A percentile compares a stretch with the other conserved stretches of the same genome.
These are phyloP conservation scores for Arizona elegans DNA, from an alignment of 2,113 vertebrate species.

Conservation along the genomic window DNA sequence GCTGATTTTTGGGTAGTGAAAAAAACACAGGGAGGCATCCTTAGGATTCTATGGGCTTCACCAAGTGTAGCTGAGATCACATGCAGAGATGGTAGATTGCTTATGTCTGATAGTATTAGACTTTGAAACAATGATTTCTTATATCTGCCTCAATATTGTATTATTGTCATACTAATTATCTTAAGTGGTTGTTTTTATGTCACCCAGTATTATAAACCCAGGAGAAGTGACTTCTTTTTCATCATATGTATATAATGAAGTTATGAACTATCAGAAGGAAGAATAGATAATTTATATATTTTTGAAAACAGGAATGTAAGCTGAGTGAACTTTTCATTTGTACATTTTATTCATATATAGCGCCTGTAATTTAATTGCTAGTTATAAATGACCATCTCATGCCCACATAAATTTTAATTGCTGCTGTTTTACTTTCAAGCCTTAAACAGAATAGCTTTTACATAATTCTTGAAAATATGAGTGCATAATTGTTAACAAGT, in stretches of 20 bases:
- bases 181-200: constrained; percentile 16
- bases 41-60: not conserved
- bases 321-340: not conserved
- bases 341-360: not conserved
- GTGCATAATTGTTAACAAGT: not conserved
- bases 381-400: not conserved
- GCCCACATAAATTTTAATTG: not conserved
- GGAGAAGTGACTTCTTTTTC: constrained; percentile 1
- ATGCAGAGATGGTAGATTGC: not conserved
- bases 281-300: not conserved
- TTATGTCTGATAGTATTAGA: not conserved
- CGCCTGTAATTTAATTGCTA: not conserved
- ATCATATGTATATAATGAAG: not conserved
- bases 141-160: not conserved
- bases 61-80: not conserved
- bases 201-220: constrained; percentile 9
- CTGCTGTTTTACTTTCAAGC: not conserved
- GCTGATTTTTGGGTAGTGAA: not conserved
- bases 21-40: not conserved
- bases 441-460: not conserved
- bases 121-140: constrained; percentile 41
- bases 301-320: not conserved
- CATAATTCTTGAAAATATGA: not conserved
- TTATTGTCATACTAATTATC: constrained; percentile 21
- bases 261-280: constrained; percentile 15